Conservation (phyloP, 2,888 invertebrate species). For the Brachynemurus nebulosus region DNA sequence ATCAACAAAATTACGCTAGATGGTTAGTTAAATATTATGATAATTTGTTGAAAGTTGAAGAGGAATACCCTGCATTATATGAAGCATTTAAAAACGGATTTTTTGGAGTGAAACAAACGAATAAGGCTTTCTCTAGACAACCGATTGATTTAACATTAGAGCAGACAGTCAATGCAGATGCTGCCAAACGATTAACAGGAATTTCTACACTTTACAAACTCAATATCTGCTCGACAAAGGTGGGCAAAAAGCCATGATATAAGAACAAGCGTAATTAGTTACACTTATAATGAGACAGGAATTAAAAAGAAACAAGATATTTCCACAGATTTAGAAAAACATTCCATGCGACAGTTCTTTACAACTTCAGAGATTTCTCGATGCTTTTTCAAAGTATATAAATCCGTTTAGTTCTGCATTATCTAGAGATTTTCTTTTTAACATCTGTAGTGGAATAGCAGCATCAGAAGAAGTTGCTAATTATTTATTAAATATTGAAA, state of each 20-base stretch:
- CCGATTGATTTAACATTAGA: no score
- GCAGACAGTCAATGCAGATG: no score
- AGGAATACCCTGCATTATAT: no score
- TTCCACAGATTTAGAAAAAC: not conserved
- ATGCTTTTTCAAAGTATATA: no score
- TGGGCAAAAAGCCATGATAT: not conserved
- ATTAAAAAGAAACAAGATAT: not conserved
- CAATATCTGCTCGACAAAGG: not conserved
- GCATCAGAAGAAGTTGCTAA: not conserved
- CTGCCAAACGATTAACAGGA: not conserved
- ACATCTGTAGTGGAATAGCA: not conserved
- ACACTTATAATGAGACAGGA: not conserved
- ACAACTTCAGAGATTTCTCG: no score
- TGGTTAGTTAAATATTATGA: not conserved
- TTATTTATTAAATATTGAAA: no score
- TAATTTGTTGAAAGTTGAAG: not conserved
- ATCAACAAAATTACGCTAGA: not conserved
- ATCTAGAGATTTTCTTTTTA: not conserved
- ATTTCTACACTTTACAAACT: not conserved
- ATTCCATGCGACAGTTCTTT: not conserved
- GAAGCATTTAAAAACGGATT: no score
- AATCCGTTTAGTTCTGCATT: not conserved
- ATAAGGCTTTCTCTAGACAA: no score
- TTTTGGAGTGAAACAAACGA: no score
- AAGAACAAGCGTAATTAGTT: not conserved